phyloP scores from a whole-genome alignment of 2,113 vertebrate species.

The Carettochelys insculpta region DNA sequence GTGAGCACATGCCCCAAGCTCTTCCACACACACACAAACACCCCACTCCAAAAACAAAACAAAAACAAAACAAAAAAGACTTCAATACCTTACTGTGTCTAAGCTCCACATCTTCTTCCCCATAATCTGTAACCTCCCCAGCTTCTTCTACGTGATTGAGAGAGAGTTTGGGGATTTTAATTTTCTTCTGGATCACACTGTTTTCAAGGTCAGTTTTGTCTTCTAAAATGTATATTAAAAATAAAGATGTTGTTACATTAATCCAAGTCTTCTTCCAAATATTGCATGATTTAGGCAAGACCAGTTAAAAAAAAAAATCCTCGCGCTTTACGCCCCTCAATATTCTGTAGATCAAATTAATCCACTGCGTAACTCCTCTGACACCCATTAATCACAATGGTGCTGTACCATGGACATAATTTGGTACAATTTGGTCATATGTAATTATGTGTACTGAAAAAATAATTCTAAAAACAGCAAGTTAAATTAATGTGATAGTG shows the following conservation, averaged over 20 bases:
- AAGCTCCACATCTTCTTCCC: conserved; percentile 92
- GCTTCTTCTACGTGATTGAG: conserved; percentile 91
- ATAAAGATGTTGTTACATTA: conserved; percentile 71
- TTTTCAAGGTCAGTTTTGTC: conserved; percentile 95
- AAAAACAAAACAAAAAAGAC: background rate
- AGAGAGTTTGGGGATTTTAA: conserved; percentile 99
- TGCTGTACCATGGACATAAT: background rate
- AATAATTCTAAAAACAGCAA: background rate
- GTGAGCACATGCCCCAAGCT: background rate
- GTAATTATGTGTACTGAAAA: background rate
- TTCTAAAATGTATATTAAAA: conserved; percentile 81
- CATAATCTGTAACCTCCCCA: conserved; percentile 90
- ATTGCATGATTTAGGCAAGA: conserved; percentile 64
- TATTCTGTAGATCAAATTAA: conserved; percentile 11
- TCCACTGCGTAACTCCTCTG: background rate
- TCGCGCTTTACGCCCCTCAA: conserved; percentile 9
- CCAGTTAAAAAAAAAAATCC: conserved; percentile 40
- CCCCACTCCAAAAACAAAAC: background rate
- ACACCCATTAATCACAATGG: conserved; percentile 11
- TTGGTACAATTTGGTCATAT: background rate
- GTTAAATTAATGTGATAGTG: background rate
- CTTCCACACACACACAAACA: background rate
- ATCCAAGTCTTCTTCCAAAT: conserved; percentile 61
- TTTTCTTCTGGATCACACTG: conserved; percentile 99
- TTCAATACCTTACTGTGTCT: conserved; percentile 96